These are phyloP conservation scores for Drosophila gaucha DNA, from an alignment of 2,888 invertebrate species.

Conservation along the genomic window DNA sequence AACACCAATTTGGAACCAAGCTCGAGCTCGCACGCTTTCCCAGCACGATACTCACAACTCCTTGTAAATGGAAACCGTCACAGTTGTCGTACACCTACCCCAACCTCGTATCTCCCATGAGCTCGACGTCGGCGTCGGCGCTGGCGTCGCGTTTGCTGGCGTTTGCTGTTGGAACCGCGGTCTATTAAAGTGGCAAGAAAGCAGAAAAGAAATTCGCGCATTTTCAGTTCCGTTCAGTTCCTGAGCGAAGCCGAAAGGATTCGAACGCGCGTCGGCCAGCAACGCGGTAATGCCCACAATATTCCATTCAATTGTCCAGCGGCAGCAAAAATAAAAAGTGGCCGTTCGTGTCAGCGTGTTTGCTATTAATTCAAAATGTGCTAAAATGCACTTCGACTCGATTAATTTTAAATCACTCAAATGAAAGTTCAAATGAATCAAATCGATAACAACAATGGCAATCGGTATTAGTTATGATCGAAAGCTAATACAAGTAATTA, in stretches of 20 bases:
- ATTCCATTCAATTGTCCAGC: constrained; percentile 21
- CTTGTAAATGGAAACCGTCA: constrained; percentile 76
- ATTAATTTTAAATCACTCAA: constrained; percentile 20
- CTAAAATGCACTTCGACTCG: constrained; percentile 8
- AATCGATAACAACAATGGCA: constrained; percentile 1
- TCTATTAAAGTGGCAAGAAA: constrained; percentile 67
- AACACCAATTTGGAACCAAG: constrained; percentile 72
- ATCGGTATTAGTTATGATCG: not conserved
- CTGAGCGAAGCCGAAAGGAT: constrained; percentile 83
- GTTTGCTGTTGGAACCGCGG: constrained; percentile 21
- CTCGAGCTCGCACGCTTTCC: constrained; percentile 64
- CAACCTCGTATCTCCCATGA: constrained; percentile 8
- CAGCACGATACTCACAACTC: constrained; percentile 54
- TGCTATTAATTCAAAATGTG: not conserved
- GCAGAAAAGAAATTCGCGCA: constrained; percentile 78
- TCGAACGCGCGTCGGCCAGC: constrained; percentile 76
- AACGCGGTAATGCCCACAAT: constrained; percentile 59
- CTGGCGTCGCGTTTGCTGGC: constrained; percentile 39
- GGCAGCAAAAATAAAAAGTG: not conserved
- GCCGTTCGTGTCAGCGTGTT: constrained; percentile 3
- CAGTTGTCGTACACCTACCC: constrained; percentile 58
- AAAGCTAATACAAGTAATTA: constrained; percentile 6
- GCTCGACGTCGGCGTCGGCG: constrained; percentile 40
- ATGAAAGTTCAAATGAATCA: not conserved
- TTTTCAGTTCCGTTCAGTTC: constrained; percentile 81